A percentile compares a stretch with the other conserved stretches of the same genome.
phyloP scores from a whole-genome alignment of 1,140 invertebrate genomes.

The Drosophila lacertosa region DNA sequence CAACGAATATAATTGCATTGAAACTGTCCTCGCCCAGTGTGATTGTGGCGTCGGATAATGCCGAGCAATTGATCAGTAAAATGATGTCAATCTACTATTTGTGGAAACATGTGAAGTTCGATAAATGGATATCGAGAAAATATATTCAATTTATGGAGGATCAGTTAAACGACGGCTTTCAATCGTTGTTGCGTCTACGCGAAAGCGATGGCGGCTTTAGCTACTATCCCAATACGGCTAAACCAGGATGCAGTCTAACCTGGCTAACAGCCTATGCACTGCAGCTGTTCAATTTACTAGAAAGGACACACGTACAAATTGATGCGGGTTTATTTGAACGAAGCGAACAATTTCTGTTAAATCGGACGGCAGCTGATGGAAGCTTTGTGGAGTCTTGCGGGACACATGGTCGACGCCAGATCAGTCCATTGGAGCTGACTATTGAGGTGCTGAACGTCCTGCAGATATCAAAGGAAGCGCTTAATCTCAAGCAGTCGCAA shows the following conservation, averaged over 20 bases:
- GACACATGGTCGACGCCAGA: not conserved
- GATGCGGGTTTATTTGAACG: not conserved
- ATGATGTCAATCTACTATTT: conserved; percentile 20
- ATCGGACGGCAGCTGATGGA: not conserved
- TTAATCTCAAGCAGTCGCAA: not conserved
- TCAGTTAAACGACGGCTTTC: conserved; percentile 28
- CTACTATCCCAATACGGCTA: conserved; percentile 7
- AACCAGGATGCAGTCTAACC: conserved; percentile 11
- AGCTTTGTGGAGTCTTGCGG: conserved; percentile 12
- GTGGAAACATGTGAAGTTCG: conserved; percentile 7
- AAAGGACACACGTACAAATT: not conserved
- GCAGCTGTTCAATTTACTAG: not conserved
- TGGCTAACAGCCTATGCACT: conserved; percentile 37
- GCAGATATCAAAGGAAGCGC: not conserved
- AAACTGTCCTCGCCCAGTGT: not conserved
- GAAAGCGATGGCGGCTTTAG: conserved; percentile 6
- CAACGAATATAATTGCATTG: not conserved
- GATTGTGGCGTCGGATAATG: conserved; percentile 16
- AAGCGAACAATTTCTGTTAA: conserved; percentile 16
- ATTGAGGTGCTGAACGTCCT: conserved; percentile 17
- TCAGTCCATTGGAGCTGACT: conserved; percentile 12
- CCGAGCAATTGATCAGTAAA: conserved; percentile 40
- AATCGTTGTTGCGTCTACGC: conserved; percentile 19
- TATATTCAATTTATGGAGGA: not conserved
- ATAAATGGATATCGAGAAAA: not conserved